Evolutionary conservation across 2,888 invertebrate species (phyloP).

Genomic region (Nebria salina): DNA sequence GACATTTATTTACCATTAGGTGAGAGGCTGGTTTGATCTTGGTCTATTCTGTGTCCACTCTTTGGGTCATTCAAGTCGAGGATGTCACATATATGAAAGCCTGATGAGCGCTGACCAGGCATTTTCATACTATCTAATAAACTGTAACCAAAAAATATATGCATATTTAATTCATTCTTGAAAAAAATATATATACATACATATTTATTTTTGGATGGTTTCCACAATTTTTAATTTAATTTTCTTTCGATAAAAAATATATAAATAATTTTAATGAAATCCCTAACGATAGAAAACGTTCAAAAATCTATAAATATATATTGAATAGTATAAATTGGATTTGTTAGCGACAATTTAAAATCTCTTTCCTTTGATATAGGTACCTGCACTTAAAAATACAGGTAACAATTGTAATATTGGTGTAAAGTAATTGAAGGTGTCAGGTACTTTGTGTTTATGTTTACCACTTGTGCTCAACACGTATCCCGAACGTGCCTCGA

Average conservation of each 20-base stretch:
- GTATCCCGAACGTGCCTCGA: slow-evolving; percentile 60
- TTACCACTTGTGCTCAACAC: slow-evolving; percentile 38
- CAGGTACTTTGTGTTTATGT: slow-evolving; percentile 28
- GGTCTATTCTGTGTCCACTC: slow-evolving; percentile 43
- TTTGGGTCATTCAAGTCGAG: slow-evolving; percentile 81
- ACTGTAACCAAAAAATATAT: slow-evolving; percentile 65
- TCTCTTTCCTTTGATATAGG: too few relatives aligned
- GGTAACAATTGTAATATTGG: neutral
- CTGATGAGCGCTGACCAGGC: slow-evolving; percentile 77
- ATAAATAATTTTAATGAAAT: too few relatives aligned
- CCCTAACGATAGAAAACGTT: too few relatives aligned
- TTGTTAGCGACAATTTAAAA: too few relatives aligned
- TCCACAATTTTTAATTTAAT: too few relatives aligned
- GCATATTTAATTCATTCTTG: too few relatives aligned
- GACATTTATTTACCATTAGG: slow-evolving; percentile 44
- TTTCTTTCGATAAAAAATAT: too few relatives aligned
- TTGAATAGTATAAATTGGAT: too few relatives aligned
- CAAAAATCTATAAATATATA: too few relatives aligned
- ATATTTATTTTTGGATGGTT: too few relatives aligned
- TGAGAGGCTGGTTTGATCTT: slow-evolving; percentile 48
- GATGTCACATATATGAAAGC: slow-evolving; percentile 94
- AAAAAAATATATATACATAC: too few relatives aligned
- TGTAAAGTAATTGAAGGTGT: slow-evolving; percentile 10
- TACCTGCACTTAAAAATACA: neutral
- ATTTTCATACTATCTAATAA: slow-evolving; percentile 85